phyloP scores from a whole-genome alignment of 1,140 invertebrate species.

The Pteromalus puparum region DNA sequence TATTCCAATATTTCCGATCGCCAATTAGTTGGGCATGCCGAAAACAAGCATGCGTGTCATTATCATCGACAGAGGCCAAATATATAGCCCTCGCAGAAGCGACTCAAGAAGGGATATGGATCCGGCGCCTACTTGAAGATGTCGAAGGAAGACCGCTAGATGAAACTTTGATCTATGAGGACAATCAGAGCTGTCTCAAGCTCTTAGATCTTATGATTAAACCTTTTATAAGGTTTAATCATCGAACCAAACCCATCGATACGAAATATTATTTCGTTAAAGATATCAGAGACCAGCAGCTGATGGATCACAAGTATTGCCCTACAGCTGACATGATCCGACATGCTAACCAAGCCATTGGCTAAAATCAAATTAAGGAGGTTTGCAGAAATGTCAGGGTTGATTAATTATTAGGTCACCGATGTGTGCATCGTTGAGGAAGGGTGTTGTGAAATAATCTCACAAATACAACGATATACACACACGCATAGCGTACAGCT shows the following conservation, averaged over 20 bases:
- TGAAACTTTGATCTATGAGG: constrained; percentile 39
- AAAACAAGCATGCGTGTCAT: constrained; percentile 25
- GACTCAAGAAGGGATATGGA: constrained; percentile 50
- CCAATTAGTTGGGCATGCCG: constrained; percentile 47
- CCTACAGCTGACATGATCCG: constrained; percentile 47
- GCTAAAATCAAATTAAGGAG: not conserved
- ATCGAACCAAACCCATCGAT: constrained; percentile 54
- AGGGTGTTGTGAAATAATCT: not conserved
- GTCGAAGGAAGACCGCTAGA: constrained; percentile 15
- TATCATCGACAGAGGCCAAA: constrained; percentile 58
- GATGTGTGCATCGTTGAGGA: constrained; percentile 8
- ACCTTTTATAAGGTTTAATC: constrained; percentile 49
- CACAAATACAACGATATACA: not conserved
- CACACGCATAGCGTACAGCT: no score
- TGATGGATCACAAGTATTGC: constrained; percentile 52
- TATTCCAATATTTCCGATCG: constrained; percentile 44
- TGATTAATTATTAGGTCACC: not conserved
- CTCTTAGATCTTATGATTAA: constrained; percentile 50
- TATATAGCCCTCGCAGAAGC: constrained; percentile 54
- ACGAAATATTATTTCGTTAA: constrained; percentile 52
- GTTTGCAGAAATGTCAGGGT: not conserved
- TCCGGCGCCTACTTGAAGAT: constrained; percentile 49
- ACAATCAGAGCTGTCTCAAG: constrained; percentile 56
- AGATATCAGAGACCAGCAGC: constrained; percentile 46
- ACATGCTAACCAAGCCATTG: not conserved